Percentiles rank a stretch among this genome's conserved stretches.
Evolutionary conservation across 2,113 vertebrate species (phyloP).

Genomic region (Phyllostomus hastatus): DNA sequence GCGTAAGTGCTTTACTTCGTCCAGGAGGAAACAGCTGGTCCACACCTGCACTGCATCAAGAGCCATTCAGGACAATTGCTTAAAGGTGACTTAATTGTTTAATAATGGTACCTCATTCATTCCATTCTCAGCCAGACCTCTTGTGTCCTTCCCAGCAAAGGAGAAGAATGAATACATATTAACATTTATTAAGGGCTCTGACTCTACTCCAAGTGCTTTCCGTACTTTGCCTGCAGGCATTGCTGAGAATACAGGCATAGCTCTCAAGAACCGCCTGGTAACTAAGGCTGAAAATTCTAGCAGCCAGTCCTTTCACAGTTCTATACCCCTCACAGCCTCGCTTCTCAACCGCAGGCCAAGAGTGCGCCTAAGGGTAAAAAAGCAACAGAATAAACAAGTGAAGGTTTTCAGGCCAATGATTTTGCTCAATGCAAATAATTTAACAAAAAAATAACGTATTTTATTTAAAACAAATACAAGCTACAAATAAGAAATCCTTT

Average conservation of each 20-base stretch:
- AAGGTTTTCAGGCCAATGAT: neutral
- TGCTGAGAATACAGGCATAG: neutral
- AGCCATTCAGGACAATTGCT: neutral
- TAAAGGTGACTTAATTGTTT: neutral
- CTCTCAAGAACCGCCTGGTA: neutral
- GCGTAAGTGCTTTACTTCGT: neutral
- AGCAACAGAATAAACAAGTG: neutral
- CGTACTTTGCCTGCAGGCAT: neutral
- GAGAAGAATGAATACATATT: too few relatives aligned
- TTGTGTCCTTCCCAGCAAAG: neutral
- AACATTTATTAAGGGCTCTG: neutral
- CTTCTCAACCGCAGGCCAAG: neutral
- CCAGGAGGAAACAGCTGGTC: neutral
- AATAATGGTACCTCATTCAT: neutral
- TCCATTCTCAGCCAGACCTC: neutral
- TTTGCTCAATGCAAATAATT: neutral
- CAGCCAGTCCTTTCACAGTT: neutral
- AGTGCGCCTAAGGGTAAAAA: neutral
- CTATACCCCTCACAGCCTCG: neutral
- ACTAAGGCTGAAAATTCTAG: neutral
- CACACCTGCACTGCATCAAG: neutral
- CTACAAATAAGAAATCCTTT: neutral
- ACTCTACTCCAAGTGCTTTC: neutral
- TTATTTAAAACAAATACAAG: neutral
- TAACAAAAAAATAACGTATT: neutral